A percentile compares a stretch with the other conserved stretches of the same genome.
Evolutionary conservation across 2,113 vertebrate species (phyloP).

Genomic region (Etheostoma cragini): DNA sequence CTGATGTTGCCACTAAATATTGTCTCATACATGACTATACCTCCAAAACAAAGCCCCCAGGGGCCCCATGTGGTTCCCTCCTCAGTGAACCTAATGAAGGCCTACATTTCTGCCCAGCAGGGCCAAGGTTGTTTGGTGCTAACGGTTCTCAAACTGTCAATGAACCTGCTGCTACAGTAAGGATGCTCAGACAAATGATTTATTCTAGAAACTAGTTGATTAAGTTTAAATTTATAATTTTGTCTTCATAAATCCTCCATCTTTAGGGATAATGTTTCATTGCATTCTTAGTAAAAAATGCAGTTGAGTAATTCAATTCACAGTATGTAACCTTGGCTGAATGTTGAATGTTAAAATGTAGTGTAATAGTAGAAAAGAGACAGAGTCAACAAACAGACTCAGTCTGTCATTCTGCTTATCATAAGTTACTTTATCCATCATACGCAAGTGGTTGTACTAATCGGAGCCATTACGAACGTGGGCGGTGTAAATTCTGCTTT

Average conservation of each 20-base stretch:
- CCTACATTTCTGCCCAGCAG: conserved; percentile 15
- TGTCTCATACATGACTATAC: conserved; percentile 49
- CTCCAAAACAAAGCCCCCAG: conserved; percentile 52
- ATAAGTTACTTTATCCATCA: not conserved
- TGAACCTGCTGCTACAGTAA: not conserved
- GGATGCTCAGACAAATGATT: not conserved
- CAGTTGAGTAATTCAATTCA: not conserved
- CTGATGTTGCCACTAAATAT: conserved; percentile 35
- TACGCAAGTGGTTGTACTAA: no score
- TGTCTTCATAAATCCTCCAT: not conserved
- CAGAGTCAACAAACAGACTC: no score
- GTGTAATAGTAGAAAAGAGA: not conserved
- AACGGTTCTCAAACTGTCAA: not conserved
- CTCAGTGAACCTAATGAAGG: conserved; percentile 21
- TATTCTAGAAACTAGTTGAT: not conserved
- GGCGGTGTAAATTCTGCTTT: not conserved
- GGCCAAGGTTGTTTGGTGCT: conserved; percentile 7
- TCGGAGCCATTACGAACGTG: not conserved
- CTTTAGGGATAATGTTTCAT: not conserved
- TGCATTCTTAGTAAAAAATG: not conserved
- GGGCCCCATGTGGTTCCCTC: conserved; percentile 34
- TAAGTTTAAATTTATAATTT: not conserved
- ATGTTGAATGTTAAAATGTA: not conserved
- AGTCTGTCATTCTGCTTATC: not conserved
- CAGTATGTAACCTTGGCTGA: not conserved